These are phyloP conservation scores for Caenorhabditis angaria DNA, from an alignment of 2,888 invertebrate genomes.

Conservation along the genomic window DNA sequence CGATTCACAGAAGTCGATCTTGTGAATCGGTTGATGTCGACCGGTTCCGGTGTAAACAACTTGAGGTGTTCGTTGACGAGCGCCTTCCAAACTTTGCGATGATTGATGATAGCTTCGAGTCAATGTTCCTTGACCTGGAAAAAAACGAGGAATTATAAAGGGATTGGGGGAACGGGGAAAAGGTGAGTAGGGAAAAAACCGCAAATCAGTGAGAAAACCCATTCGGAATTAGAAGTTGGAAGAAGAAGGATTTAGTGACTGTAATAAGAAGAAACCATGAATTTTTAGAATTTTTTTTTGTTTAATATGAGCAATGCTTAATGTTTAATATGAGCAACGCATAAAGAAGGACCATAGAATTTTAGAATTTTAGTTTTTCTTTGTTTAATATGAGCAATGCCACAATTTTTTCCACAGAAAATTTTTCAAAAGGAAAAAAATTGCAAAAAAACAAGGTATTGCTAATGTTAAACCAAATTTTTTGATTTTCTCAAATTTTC, in stretches of 20 bases:
- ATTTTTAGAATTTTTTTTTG: too few relatives aligned
- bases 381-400: too few relatives aligned
- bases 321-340: too few relatives aligned
- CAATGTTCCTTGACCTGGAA: constrained; percentile 67
- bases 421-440: too few relatives aligned
- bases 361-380: too few relatives aligned
- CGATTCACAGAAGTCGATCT: constrained; percentile 60
- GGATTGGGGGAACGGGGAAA: not conserved
- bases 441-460: too few relatives aligned
- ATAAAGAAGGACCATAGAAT: too few relatives aligned
- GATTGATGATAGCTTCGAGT: constrained; percentile 69
- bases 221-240: not conserved
- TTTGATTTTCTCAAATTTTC: too few relatives aligned
- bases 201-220: not conserved
- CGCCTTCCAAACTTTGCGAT: constrained; percentile 64
- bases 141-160: constrained; percentile 8
- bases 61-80: constrained; percentile 67
- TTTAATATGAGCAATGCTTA: too few relatives aligned
- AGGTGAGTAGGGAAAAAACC: not conserved
- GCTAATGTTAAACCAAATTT: too few relatives aligned
- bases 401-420: too few relatives aligned
- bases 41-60: constrained; percentile 71
- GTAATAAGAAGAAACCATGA: too few relatives aligned
- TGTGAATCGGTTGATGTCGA: constrained; percentile 66
- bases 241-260: not conserved